phyloP scores from a whole-genome alignment of 1,140 invertebrate species.

The Philaenus spumarius region DNA sequence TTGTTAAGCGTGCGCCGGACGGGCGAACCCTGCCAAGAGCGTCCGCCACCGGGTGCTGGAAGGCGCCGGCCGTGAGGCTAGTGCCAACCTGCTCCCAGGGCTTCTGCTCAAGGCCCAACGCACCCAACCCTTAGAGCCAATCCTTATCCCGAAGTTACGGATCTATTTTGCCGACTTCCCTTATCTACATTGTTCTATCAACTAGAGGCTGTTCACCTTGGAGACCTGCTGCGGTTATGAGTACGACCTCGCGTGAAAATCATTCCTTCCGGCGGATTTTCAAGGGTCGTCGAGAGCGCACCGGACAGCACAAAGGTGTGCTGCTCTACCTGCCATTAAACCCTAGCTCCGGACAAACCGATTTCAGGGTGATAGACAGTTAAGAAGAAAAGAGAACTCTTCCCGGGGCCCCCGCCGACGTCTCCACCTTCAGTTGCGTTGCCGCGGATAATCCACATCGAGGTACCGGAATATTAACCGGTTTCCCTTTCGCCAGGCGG shows the following conservation, averaged over 20 bases:
- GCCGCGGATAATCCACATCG: constrained; percentile 57
- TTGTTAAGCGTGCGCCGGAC: constrained; percentile 50
- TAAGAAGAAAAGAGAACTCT: constrained; percentile 68
- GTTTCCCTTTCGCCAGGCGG: constrained; percentile 65
- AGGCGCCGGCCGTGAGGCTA: background rate
- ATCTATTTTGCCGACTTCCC: constrained; percentile 68
- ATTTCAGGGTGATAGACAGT: constrained; percentile 66
- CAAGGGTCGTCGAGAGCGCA: constrained; percentile 52
- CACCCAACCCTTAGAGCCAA: constrained; percentile 45
- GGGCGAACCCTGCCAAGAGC: background rate
- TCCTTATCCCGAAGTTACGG: constrained; percentile 73
- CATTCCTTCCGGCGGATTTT: constrained; percentile 57
- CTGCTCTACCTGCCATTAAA: constrained; percentile 58
- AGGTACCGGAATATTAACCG: constrained; percentile 65
- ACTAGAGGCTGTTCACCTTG: constrained; percentile 85
- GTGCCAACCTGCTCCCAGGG: constrained; percentile 38
- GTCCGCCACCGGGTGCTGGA: background rate
- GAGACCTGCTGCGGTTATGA: constrained; percentile 80
- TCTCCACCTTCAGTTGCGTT: constrained; percentile 62
- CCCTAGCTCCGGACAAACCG: constrained; percentile 60
- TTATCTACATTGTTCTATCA: constrained; percentile 49
- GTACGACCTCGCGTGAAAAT: constrained; percentile 56
- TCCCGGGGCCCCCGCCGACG: constrained; percentile 42
- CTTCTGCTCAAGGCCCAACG: constrained; percentile 55
- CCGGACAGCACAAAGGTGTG: constrained; percentile 60